These are phyloP conservation scores for Neotoma lepida DNA, from an alignment of 2,113 vertebrate genomes.

Conservation along the genomic window DNA sequence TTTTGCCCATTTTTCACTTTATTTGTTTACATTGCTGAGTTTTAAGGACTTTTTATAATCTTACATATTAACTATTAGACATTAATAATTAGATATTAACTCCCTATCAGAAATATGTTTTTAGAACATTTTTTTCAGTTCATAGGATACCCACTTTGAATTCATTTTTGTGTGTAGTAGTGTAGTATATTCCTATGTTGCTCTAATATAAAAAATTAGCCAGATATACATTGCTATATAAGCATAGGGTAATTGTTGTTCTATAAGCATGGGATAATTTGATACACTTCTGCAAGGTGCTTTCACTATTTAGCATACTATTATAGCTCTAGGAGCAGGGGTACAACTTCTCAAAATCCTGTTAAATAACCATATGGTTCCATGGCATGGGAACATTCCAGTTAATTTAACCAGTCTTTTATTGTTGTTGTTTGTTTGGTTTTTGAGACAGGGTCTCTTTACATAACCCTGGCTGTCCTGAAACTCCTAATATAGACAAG, in stretches of 20 bases:
- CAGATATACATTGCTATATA: neutral
- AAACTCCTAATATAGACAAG: neutral
- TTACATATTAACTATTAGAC: neutral
- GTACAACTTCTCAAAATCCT: neutral
- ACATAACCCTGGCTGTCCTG: neutral
- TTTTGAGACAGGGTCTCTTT: neutral
- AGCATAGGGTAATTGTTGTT: neutral
- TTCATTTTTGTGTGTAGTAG: neutral
- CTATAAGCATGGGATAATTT: neutral
- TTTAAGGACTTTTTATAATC: neutral
- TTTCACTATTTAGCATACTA: neutral
- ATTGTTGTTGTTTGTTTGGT: neutral
- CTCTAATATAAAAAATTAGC: neutral
- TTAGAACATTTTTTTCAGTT: neutral
- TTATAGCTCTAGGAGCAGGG: neutral
- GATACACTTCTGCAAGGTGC: neutral
- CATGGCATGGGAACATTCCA: neutral
- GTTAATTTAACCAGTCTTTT: neutral
- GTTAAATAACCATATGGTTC: neutral
- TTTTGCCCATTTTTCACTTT: neutral
- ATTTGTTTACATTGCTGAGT: neutral
- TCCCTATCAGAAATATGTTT: neutral
- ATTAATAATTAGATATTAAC: neutral
- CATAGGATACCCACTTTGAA: neutral
- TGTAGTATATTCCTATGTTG: neutral